Conservation (phyloP, 2,888 invertebrate genomes). For the Ectemnius continuus region DNA sequence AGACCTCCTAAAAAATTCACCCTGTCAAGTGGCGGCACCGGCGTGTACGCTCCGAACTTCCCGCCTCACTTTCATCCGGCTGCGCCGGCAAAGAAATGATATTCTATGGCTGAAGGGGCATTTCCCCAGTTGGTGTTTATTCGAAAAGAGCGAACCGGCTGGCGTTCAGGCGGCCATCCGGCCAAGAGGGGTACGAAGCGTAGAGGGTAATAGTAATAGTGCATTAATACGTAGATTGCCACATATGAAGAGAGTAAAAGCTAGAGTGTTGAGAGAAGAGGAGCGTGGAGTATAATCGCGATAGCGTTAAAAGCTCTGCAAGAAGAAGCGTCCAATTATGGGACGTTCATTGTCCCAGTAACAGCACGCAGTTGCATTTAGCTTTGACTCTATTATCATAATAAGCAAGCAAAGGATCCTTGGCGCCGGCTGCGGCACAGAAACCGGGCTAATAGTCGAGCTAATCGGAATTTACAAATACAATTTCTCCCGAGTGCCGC, state of each 20-base stretch:
- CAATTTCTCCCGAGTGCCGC: background rate
- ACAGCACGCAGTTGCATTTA: constrained; percentile 31
- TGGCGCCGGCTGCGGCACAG: constrained; percentile 20
- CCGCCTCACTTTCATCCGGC: too few species aligned
- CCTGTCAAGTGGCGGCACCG: constrained; percentile 20
- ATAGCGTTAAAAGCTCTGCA: background rate
- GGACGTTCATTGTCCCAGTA: constrained; percentile 37
- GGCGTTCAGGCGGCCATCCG: too few species aligned
- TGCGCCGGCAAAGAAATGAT: too few species aligned
- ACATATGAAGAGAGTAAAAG: constrained; percentile 1
- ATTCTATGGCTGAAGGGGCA: too few species aligned
- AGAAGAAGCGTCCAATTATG: constrained; percentile 32
- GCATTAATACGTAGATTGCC: background rate
- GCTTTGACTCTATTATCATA: constrained; percentile 22
- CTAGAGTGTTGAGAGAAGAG: too few species aligned
- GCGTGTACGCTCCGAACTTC: background rate
- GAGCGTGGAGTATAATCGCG: constrained; percentile 3
- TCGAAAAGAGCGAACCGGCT: too few species aligned
- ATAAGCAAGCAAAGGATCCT: constrained; percentile 48
- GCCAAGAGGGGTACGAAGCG: too few species aligned
- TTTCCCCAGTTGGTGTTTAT: too few species aligned
- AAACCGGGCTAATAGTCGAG: constrained; percentile 9
- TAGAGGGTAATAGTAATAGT: too few species aligned
- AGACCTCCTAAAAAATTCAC: background rate
- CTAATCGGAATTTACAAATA: constrained; percentile 20